Conservation (phyloP, 1,140 invertebrate species). For the Drosophila virilis region DNA sequence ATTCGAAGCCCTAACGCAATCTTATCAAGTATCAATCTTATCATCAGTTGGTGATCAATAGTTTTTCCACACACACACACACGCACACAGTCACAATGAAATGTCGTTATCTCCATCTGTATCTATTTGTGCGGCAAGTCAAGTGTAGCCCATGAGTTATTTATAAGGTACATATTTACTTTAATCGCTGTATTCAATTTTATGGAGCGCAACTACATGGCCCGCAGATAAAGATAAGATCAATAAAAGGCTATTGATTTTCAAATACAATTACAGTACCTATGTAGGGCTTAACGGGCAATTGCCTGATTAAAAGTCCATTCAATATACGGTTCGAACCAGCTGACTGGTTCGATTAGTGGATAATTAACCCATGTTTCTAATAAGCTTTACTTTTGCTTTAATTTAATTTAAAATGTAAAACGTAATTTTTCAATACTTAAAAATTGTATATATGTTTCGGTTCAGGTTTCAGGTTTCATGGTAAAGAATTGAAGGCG, state of each 20-base stretch:
- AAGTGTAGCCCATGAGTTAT: conserved; percentile 7
- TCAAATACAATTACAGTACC: not conserved
- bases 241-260: conserved; percentile 10
- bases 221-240: conserved; percentile 21
- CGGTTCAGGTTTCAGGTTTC: too few relatives aligned
- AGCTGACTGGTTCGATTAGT: too few relatives aligned
- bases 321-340: too few relatives aligned
- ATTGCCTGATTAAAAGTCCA: too few relatives aligned
- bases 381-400: too few relatives aligned
- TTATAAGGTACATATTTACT: conserved; percentile 2
- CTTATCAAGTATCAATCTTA: conserved; percentile 25
- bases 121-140: conserved; percentile 10
- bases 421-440: too few relatives aligned
- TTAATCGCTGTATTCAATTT: conserved; percentile 8
- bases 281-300: not conserved
- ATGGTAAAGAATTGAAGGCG: too few relatives aligned
- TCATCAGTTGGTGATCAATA: conserved; percentile 30
- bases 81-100: not conserved
- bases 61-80: not conserved
- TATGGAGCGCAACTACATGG: conserved; percentile 14
- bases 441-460: too few relatives aligned
- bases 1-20: conserved; percentile 14
- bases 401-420: too few relatives aligned
- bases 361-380: too few relatives aligned
- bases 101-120: conserved; percentile 14